These are phyloP conservation scores for Diuraphis noxia DNA, from an alignment of 1,140 invertebrate genomes.

Conservation along the genomic window DNA sequence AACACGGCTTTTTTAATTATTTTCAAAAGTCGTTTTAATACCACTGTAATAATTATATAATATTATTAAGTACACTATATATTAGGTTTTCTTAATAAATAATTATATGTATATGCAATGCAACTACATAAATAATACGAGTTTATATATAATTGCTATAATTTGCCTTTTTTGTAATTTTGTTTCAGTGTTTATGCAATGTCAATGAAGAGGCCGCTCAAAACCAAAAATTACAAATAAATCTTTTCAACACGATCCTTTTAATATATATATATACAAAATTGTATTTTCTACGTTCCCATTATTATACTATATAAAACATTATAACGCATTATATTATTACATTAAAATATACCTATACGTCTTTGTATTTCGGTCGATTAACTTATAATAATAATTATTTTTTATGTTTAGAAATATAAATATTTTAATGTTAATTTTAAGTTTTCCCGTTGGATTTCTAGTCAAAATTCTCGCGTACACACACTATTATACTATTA, in stretches of 20 bases:
- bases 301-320: constrained; percentile 12
- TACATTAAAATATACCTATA: background rate
- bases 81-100: background rate
- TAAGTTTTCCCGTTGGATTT: constrained; percentile 38
- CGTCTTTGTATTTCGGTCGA: constrained; percentile 31
- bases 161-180: background rate
- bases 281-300: constrained; percentile 40
- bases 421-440: constrained; percentile 19
- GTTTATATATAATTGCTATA: background rate
- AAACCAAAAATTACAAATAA: constrained; percentile 6
- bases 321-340: background rate
- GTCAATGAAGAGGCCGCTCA: constrained; percentile 24
- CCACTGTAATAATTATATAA: background rate
- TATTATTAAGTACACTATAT: background rate
- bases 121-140: background rate
- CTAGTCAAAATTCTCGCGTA: constrained; percentile 34
- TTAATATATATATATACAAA: background rate
- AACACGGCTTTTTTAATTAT: background rate
- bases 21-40: background rate
- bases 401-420: constrained; percentile 19
- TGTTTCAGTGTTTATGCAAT: constrained; percentile 7
- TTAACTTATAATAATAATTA: constrained; percentile 25
- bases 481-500: background rate
- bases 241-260: background rate
- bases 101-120: background rate